Conservation (phyloP, 2,888 invertebrate species). For the Geophilus truncorum region DNA sequence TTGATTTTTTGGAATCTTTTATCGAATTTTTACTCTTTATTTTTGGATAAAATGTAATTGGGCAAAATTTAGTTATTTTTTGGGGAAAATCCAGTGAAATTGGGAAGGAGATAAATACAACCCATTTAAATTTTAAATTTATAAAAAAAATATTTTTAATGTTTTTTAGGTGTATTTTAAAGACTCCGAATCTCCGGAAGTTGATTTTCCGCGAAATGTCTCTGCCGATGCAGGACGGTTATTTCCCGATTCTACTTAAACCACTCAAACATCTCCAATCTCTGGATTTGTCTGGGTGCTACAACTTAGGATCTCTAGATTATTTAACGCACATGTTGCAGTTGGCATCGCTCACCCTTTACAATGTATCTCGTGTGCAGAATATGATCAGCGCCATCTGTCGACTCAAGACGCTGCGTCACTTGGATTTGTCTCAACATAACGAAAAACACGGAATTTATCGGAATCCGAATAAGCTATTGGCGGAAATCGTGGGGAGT, state of each 20-base stretch:
- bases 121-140: background rate
- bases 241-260: conserved; percentile 56
- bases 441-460: conserved; percentile 63
- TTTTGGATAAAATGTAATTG: no score
- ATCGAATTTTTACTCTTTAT: no score
- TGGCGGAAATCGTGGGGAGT: conserved; percentile 65
- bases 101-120: no score
- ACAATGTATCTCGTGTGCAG: conserved; percentile 68
- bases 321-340: conserved; percentile 62
- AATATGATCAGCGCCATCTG: conserved; percentile 51
- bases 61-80: no score
- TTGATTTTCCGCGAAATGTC: conserved; percentile 56
- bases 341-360: conserved; percentile 69
- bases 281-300: conserved; percentile 66
- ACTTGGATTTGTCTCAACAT: conserved; percentile 72
- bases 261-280: conserved; percentile 60
- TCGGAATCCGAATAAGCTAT: conserved; percentile 64
- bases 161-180: conserved; percentile 45
- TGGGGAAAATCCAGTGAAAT: no score
- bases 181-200: conserved; percentile 58
- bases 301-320: conserved; percentile 60
- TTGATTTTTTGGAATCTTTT: no score
- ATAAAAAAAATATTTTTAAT: background rate
- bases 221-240: conserved; percentile 39
- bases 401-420: conserved; percentile 52